Percentiles rank a stretch among this genome's conserved stretches.
These are phyloP conservation scores for Oithona nana DNA, from an alignment of 2,888 invertebrate species.

Conservation along the genomic window DNA sequence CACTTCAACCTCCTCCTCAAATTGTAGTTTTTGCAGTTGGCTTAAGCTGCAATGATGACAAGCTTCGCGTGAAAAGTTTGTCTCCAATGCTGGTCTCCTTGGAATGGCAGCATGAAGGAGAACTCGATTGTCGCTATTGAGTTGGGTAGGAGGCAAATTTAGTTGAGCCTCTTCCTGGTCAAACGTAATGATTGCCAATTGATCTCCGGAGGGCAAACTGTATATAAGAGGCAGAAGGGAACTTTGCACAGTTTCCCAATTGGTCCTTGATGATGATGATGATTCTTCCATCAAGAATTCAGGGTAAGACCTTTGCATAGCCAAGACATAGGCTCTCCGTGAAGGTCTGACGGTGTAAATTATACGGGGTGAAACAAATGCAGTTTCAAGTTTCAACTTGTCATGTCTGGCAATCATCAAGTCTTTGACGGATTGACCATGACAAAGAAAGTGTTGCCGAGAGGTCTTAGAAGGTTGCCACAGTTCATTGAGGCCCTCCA, in stretches of 20 bases:
- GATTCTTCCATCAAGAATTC: not conserved
- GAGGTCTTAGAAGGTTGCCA: no score
- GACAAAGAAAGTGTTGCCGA: no score
- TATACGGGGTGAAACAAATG: no score
- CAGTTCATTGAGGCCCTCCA: no score
- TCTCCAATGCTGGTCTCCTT: slow-evolving; percentile 6
- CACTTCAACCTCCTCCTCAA: not conserved
- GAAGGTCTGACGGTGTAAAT: no score
- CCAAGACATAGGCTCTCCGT: not conserved
- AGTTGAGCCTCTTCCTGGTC: not conserved
- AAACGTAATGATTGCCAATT: slow-evolving; percentile 12
- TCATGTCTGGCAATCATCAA: no score
- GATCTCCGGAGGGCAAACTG: slow-evolving; percentile 1
- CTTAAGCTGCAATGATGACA: not conserved
- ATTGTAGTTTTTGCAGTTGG: not conserved
- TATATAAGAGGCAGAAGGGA: slow-evolving; percentile 8
- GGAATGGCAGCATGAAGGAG: slow-evolving; percentile 10
- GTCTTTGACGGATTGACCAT: no score
- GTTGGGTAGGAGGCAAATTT: slow-evolving; percentile 8
- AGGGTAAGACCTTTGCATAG: not conserved
- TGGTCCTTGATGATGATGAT: no score
- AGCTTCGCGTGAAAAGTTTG: not conserved
- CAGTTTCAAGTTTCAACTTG: no score
- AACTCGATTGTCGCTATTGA: slow-evolving; percentile 5
- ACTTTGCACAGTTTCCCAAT: slow-evolving; percentile 8